A percentile compares a stretch with the other conserved stretches of the same genome.
Conservation (phyloP, 2,797 vertebrate genomes). For the Acridotheres tristis region DNA sequence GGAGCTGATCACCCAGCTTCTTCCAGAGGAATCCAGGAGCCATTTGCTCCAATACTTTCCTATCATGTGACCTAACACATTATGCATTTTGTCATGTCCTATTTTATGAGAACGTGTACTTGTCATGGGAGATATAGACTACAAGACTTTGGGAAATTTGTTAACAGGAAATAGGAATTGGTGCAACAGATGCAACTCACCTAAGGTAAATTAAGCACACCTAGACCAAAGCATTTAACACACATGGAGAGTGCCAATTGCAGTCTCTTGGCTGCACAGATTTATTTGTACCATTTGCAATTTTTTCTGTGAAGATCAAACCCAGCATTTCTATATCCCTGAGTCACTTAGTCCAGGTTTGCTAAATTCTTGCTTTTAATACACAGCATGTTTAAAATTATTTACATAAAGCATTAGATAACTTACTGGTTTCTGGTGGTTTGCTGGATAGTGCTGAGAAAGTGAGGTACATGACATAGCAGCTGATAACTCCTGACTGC, state of each 20-base stretch:
- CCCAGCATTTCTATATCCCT: background rate
- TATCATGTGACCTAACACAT: background rate
- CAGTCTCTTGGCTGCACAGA: background rate
- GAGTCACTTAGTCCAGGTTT: background rate
- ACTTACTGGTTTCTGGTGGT: constrained; percentile 89
- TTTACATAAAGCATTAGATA: background rate
- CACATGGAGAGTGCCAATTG: fast-evolving
- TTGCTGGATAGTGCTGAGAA: constrained; percentile 96
- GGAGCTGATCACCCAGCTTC: background rate
- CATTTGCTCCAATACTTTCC: background rate
- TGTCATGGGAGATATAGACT: background rate
- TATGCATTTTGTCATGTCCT: background rate
- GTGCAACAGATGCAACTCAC: background rate
- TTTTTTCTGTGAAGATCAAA: background rate
- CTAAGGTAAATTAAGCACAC: background rate
- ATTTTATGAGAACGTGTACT: background rate
- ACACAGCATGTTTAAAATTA: background rate
- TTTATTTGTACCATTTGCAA: background rate
- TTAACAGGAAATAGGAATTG: background rate
- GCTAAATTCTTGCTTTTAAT: background rate
- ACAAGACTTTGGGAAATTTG: background rate
- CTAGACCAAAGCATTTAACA: background rate
- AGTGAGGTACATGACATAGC: constrained; percentile 97
- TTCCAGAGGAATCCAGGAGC: background rate
- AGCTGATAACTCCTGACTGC: constrained; percentile 93